Evolutionary conservation across 2,888 invertebrate genomes (phyloP).

Genomic region (Lacanobia oleracea): DNA sequence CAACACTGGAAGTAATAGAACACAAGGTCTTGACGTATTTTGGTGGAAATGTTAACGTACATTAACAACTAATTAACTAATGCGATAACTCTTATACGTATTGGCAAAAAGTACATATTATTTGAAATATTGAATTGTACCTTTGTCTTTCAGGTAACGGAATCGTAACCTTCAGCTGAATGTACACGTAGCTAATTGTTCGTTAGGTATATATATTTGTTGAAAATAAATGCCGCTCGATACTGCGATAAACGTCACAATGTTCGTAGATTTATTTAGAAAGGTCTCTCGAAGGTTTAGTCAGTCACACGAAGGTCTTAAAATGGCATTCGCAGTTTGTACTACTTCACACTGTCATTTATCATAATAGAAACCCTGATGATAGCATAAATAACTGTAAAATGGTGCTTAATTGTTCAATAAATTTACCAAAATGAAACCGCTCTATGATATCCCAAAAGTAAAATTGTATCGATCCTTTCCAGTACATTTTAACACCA

Average conservation of each 20-base stretch:
- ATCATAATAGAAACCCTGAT: slow-evolving; percentile 14
- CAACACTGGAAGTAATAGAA: slow-evolving; percentile 71
- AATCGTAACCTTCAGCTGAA: slow-evolving; percentile 47
- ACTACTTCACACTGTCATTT: slow-evolving; percentile 24
- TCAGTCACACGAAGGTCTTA: slow-evolving; percentile 59
- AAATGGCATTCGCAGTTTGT: slow-evolving; percentile 47
- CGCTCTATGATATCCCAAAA: not conserved
- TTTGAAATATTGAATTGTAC: slow-evolving; percentile 9
- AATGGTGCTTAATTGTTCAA: not conserved
- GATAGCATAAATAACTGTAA: slow-evolving; percentile 1
- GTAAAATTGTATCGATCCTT: not conserved
- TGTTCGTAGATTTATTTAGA: slow-evolving; percentile 60
- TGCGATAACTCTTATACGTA: slow-evolving; percentile 17
- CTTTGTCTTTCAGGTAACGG: slow-evolving; percentile 41
- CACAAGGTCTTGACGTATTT: slow-evolving; percentile 80
- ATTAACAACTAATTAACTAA: slow-evolving; percentile 57
- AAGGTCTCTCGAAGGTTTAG: slow-evolving; percentile 65
- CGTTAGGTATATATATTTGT: slow-evolving; percentile 52
- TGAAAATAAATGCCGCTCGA: slow-evolving; percentile 49
- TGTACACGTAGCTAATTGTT: slow-evolving; percentile 55
- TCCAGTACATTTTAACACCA: not conserved
- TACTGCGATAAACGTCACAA: slow-evolving; percentile 57
- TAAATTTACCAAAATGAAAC: not conserved
- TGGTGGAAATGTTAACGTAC: slow-evolving; percentile 63
- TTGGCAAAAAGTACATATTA: slow-evolving; percentile 17